Percentiles rank a stretch among this genome's conserved stretches.
These are phyloP conservation scores for Drosophila kanekoi DNA, from an alignment of 2,888 invertebrate species.

Conservation along the genomic window DNA sequence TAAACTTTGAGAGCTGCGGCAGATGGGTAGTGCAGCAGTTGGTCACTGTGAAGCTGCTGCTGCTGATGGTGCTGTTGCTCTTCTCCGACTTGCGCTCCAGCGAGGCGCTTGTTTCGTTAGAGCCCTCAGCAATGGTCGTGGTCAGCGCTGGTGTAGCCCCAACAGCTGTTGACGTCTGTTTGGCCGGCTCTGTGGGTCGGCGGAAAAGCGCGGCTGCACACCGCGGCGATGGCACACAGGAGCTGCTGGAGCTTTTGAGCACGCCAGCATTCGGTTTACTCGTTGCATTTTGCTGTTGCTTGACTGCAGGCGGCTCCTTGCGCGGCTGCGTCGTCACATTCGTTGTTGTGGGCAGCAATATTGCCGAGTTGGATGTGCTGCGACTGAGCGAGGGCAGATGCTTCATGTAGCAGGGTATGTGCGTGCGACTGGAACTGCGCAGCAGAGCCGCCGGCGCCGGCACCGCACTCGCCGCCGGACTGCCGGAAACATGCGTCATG, in stretches of 20 bases:
- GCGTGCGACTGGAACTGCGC: constrained; percentile 82
- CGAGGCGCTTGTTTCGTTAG: constrained; percentile 71
- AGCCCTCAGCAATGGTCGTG: constrained; percentile 63
- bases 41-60: constrained; percentile 82
- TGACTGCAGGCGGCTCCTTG: constrained; percentile 25
- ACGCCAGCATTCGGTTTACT: constrained; percentile 60
- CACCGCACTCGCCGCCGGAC: constrained; percentile 11
- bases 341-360: constrained; percentile 61
- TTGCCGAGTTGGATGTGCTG: constrained; percentile 84
- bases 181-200: constrained; percentile 56
- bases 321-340: constrained; percentile 27
- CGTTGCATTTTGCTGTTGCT: constrained; percentile 32
- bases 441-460: constrained; percentile 42
- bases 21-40: constrained; percentile 84
- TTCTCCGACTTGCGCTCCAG: constrained; percentile 84
- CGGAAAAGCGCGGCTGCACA: constrained; percentile 69
- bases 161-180: constrained; percentile 72
- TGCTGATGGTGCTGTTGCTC: constrained; percentile 83
- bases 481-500: constrained; percentile 82
- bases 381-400: constrained; percentile 83
- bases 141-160: constrained; percentile 59
- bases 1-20: constrained; percentile 84
- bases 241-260: constrained; percentile 84
- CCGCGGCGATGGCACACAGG: constrained; percentile 80
- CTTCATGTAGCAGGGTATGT: constrained; percentile 84